phyloP scores from a whole-genome alignment of 2,797 vertebrate species.

The Esox lucius region DNA sequence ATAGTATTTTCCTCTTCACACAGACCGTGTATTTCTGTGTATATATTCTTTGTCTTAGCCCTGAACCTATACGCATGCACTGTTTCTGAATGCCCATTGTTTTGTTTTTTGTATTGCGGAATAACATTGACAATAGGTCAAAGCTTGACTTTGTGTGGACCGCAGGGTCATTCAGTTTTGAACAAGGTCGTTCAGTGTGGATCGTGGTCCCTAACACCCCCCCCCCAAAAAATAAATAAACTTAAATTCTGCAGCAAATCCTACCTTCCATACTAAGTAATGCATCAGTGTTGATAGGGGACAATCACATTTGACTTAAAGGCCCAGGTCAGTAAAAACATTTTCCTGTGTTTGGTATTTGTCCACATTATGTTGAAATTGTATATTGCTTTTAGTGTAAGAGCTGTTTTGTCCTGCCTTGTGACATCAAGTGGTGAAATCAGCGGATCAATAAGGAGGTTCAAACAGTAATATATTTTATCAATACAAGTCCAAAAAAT shows the following conservation, averaged over 20 bases:
- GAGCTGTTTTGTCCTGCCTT: no score
- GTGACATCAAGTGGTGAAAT: no score
- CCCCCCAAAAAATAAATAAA: no score
- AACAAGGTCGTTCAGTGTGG: constrained; percentile 13
- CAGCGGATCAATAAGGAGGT: no score
- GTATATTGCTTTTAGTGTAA: no score
- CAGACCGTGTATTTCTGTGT: neutral
- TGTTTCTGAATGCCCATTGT: constrained; percentile 11
- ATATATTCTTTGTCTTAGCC: neutral
- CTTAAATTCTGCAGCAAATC: constrained; percentile 7
- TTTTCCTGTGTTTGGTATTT: no score
- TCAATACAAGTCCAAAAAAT: no score
- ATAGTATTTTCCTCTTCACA: constrained; percentile 30
- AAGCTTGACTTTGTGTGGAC: constrained; percentile 37
- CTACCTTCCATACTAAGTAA: neutral
- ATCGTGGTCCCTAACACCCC: neutral
- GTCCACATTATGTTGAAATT: no score
- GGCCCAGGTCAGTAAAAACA: no score
- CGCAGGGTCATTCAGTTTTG: constrained; percentile 20
- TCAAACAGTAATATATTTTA: no score
- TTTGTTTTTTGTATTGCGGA: constrained; percentile 15
- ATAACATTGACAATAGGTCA: constrained; percentile 15
- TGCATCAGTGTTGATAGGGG: no score
- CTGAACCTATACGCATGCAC: constrained; percentile 1
- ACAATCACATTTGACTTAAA: no score